Conservation (phyloP, 2,888 invertebrate species). For the Eretmocerus hayati region DNA sequence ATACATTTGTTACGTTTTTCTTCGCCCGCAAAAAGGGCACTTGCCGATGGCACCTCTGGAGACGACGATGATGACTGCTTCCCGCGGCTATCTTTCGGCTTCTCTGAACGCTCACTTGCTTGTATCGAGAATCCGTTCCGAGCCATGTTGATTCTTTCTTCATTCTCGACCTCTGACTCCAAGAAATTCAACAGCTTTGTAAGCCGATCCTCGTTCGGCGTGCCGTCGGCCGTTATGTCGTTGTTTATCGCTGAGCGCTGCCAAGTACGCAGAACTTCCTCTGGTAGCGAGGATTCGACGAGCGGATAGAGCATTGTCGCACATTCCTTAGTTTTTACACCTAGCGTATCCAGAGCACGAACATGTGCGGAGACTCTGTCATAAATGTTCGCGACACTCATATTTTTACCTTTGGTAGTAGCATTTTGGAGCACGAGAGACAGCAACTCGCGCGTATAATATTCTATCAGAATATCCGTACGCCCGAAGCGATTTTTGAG, state of each 20-base stretch:
- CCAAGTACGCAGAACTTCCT: slow-evolving; percentile 25
- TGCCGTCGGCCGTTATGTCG: slow-evolving; percentile 2
- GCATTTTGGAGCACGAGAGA: slow-evolving; percentile 18
- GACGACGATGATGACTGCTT: neutral
- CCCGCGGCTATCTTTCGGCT: too few species aligned
- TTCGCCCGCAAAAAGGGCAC: slow-evolving; percentile 18
- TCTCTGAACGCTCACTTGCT: neutral
- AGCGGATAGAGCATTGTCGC: slow-evolving; percentile 31
- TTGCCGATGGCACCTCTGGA: slow-evolving; percentile 17
- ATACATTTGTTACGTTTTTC: slow-evolving; percentile 24
- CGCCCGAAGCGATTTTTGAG: slow-evolving; percentile 25
- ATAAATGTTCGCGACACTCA: slow-evolving; percentile 17
- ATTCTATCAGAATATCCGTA: slow-evolving; percentile 29
- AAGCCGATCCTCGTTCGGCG: slow-evolving; percentile 5
- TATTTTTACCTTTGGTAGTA: slow-evolving; percentile 6
- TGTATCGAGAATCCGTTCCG: slow-evolving; percentile 12
- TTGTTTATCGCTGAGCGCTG: neutral
- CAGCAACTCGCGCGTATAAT: slow-evolving; percentile 29
- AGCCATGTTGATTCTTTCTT: slow-evolving; percentile 20
- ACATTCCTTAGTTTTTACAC: slow-evolving; percentile 25
- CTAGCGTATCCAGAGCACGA: slow-evolving; percentile 25
- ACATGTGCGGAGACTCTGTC: slow-evolving; percentile 27
- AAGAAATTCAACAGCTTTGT: slow-evolving; percentile 23
- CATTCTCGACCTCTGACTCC: slow-evolving; percentile 15
- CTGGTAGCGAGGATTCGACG: neutral